Evolutionary conservation across 2,113 vertebrate genomes (phyloP).

Genomic region (Lophochroa leadbeateri): DNA sequence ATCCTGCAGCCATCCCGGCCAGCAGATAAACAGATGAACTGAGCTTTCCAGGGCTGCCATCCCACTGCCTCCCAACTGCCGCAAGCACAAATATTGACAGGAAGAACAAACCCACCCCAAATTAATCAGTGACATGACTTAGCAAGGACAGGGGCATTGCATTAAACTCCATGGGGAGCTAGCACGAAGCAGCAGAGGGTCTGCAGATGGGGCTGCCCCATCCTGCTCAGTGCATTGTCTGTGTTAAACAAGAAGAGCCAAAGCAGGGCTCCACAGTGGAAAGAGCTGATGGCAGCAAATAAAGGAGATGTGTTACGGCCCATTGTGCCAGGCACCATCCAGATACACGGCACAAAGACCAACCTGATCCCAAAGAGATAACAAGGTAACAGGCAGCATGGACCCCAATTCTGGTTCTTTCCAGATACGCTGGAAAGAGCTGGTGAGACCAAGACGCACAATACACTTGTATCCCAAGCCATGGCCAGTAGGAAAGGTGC

Average conservation of each 20-base stretch:
- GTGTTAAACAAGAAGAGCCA: neutral
- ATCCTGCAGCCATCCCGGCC: conserved; percentile 41
- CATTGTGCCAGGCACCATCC: neutral
- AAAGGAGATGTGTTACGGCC: neutral
- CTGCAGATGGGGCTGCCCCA: neutral
- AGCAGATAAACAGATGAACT: conserved; percentile 49
- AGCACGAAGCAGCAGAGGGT: neutral
- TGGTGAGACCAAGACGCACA: neutral
- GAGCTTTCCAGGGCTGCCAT: conserved; percentile 41
- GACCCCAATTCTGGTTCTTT: neutral
- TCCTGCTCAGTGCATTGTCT: neutral
- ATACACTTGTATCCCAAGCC: neutral
- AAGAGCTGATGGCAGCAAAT: neutral
- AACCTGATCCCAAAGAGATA: neutral
- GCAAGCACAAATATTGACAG: conserved; percentile 58
- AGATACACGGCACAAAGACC: neutral
- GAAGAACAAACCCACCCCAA: conserved; percentile 32
- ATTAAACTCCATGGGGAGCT: accelerated
- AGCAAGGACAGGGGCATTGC: neutral
- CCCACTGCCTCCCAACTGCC: neutral
- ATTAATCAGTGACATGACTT: neutral
- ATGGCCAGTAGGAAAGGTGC: neutral
- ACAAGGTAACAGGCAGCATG: neutral
- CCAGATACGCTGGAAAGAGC: neutral
- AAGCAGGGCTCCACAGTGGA: accelerated